Evolutionary conservation across 2,797 vertebrate genomes (phyloP), one percentile per base, ranked within the genome.

Genomic region (Dromococcyx pavoninus): DNA sequence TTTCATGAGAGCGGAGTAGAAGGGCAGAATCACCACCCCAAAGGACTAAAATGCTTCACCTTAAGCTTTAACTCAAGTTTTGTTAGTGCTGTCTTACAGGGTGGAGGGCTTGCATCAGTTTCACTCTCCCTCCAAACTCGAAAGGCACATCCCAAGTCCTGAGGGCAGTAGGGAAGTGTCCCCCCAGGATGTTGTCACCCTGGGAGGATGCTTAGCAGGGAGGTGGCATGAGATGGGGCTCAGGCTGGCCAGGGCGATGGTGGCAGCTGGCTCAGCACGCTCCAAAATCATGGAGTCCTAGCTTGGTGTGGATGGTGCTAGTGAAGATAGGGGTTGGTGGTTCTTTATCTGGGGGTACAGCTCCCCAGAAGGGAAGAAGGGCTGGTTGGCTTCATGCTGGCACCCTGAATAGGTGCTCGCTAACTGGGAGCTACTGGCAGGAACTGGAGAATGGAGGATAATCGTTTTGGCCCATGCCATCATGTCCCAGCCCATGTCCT

Each of bases 121-220:
- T 37, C 37, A 9, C 18, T 25, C 32, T 33, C 32, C 28, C 15
- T 24, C 35, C 0, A 0, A 3, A 14, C 28, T 18, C 0, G 0
- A 35, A 37, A 48, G 75, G 17, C 11, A 3, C 56, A 10, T 72
- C 41, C 44, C 67, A 5, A 28, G 39, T 51, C 15, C n/a, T 1
- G 0, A 19, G 4, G n/a, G 22, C 9, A 14, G 27, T 27, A 3
- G 18, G 67, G 58, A 78, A 10, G 21, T 69, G 48, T 61, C 74
- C 54, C 61, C 5, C 1, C 7, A 35, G 32, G 69, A 35, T 44
- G 32, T 32, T 19, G 18, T 30, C 8, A 2, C 32, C n/a, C 14
- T 33, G 67, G 39, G 46, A 35, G 0, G 9, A 54, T 17, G 46
- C 46, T 66, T 16, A n/a, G 22, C 0, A 1, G 53, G 53, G 33